Evolutionary conservation across 2,797 vertebrate species (phyloP), one percentile per base, ranked within the genome.

Genomic region (Molossus alvarezi): DNA sequence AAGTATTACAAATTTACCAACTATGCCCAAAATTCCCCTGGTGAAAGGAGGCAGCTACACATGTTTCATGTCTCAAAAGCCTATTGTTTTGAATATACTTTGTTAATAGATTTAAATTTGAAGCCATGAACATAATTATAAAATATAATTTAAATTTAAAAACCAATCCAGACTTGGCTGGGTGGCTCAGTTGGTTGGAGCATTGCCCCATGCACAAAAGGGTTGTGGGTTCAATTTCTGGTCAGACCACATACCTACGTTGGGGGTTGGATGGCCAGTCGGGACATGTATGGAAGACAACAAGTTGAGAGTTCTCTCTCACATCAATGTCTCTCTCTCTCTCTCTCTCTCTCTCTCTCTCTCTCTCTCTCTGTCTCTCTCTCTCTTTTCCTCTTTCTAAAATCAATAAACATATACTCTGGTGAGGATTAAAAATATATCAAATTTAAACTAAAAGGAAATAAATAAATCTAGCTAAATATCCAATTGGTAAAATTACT

Each of bases 81-180:
- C 25, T 83, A 0, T 58, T 71, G 25, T 41, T 94, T 73, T 92
- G n/a, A 90, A 23, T 80, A 82, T 15, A 62, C 41, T 51, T 92
- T 94, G 76, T 33, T 77, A 93, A 60, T 65, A 80, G 5, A 84
- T 72, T 87, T 95, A 21, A 84, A 8, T 86, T 71, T 90, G 53
- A 73, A 86, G 20, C 5, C 23, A 65, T 7, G 0, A 11, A 65
- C 2, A 10, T 80, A 89, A 79, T 33, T 60, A 79, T 29, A 86
- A 65, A 80, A 76, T 67, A 33, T 18, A 86, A 80, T 27, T 71
- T 69, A 79, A 62, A 88, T 62, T 79, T 69, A 3, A 45, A 73
- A 94, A 71, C 3, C 1, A 72, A 60, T n/a, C 17, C 64, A n/a
- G 29, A 7, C n/a, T 29, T 65, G 29, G n/a, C 14, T 29, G 17